Evolutionary conservation across 2,797 vertebrate species (phyloP).

Genomic region (Cichlasoma orientale): DNA sequence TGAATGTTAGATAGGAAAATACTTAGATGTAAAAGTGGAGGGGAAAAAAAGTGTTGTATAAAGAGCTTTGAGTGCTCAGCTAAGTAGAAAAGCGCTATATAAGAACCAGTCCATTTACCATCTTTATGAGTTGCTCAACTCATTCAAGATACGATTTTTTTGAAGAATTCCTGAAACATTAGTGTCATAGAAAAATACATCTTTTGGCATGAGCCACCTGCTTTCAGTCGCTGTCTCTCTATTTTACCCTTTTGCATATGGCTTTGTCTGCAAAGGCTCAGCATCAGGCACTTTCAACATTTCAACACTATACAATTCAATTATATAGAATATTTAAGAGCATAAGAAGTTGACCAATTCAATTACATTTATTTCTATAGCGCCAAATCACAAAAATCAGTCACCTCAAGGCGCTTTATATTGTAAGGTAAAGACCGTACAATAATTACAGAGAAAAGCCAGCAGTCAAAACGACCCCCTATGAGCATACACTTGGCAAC

Average conservation of each 20-base stretch:
- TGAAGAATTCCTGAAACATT: background rate
- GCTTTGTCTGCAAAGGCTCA: background rate
- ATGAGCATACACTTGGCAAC: too few species aligned
- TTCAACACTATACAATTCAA: background rate
- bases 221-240: background rate
- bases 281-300: background rate
- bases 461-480: too few species aligned
- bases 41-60: too few species aligned
- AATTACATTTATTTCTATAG: too few species aligned
- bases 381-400: too few species aligned
- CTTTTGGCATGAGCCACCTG: background rate
- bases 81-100: too few species aligned
- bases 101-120: background rate
- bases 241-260: background rate
- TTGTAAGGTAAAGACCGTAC: too few species aligned
- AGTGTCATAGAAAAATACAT: background rate
- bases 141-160: background rate
- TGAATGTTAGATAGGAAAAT: too few species aligned
- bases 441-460: too few species aligned
- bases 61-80: too few species aligned
- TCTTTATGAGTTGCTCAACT: background rate
- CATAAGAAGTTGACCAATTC: background rate
- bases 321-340: background rate
- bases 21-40: too few species aligned
- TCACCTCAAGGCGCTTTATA: too few species aligned